These are phyloP conservation scores for Phacellophora camtschatica DNA, from an alignment of 30 jellyfish, hydroid and myxozoan genomes.

Conservation along the genomic window DNA sequence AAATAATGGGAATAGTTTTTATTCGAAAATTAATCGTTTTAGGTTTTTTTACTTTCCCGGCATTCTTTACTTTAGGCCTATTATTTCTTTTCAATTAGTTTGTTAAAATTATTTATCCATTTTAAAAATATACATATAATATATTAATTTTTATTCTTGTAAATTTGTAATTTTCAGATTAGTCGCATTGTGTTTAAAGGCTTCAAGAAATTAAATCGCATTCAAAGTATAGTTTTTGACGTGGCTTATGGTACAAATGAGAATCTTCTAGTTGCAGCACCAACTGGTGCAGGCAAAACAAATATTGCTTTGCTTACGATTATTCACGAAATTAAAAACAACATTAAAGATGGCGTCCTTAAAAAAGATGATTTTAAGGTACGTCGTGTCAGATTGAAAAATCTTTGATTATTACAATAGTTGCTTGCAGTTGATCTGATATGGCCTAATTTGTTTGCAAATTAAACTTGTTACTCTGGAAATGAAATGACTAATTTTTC, in stretches of 20 bases:
- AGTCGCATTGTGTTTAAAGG: conserved; percentile 82
- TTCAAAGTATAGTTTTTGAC: conserved; percentile 94
- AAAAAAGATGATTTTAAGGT: conserved; percentile 94
- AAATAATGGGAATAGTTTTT: too few relatives aligned
- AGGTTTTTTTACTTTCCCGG: too few relatives aligned
- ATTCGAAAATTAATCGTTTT: too few relatives aligned
- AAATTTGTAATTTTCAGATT: conserved; percentile 48
- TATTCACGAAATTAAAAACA: conserved; percentile 71
- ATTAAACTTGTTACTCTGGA: too few relatives aligned
- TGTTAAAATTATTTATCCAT: too few relatives aligned
- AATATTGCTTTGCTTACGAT: conserved; percentile 95
- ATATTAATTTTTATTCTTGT: neutral
- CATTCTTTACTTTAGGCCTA: too few relatives aligned
- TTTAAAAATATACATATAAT: too few relatives aligned
- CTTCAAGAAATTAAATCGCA: conserved; percentile 82
- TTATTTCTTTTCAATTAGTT: too few relatives aligned
- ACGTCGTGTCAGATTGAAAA: neutral
- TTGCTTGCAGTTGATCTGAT: too few relatives aligned
- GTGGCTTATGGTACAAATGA: conserved; percentile 95
- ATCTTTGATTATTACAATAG: too few relatives aligned
- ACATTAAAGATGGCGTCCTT: conserved; percentile 79
- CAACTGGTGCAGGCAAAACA: conserved; percentile 99
- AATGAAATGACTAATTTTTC: too few relatives aligned
- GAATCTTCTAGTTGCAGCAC: conserved; percentile 96
- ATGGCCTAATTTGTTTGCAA: too few relatives aligned